These are phyloP conservation scores for Hyposoter didymator DNA, from an alignment of 2,888 invertebrate species.

Conservation along the genomic window DNA sequence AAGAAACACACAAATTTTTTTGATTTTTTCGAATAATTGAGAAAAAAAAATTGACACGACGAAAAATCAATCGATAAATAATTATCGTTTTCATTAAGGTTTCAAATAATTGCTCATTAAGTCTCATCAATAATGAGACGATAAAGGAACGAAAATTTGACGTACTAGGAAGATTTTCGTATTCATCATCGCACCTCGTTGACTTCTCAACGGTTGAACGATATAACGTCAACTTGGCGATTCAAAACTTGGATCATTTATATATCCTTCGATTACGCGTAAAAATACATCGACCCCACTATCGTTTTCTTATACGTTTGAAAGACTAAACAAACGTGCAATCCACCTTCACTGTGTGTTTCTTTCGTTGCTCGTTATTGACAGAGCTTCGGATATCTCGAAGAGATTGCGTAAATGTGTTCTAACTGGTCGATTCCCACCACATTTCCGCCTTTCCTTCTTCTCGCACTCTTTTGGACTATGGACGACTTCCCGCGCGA, in stretches of 20 bases:
- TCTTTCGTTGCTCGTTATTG: neutral
- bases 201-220: constrained; percentile 36
- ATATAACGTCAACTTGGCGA: constrained; percentile 63
- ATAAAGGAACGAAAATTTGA: neutral
- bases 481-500: neutral
- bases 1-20: neutral
- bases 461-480: constrained; percentile 12
- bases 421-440: constrained; percentile 44
- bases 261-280: constrained; percentile 67
- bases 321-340: neutral
- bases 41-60: too few species aligned
- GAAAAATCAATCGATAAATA: neutral
- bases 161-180: constrained; percentile 45
- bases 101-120: neutral
- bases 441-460: constrained; percentile 65
- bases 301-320: constrained; percentile 6
- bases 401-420: constrained; percentile 52
- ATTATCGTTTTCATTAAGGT: neutral
- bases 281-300: constrained; percentile 51
- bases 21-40: neutral
- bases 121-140: neutral
- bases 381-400: constrained; percentile 15
- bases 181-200: constrained; percentile 50
- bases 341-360: constrained; percentile 33
- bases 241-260: constrained; percentile 67